phyloP scores from a whole-genome alignment of 2,113 vertebrate genomes.

The Phyllostomus discolor region DNA sequence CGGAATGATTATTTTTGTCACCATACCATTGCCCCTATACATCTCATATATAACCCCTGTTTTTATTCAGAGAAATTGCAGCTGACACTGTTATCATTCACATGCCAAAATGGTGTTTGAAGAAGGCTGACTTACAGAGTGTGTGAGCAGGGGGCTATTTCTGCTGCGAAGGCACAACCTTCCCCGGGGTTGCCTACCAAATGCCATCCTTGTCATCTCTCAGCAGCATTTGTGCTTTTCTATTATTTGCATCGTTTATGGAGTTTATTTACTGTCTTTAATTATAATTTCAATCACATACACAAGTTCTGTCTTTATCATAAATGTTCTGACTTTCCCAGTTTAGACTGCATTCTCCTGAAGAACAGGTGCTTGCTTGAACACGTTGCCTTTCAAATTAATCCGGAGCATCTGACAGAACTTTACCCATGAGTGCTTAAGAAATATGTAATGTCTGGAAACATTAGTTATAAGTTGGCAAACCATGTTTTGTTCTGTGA shows the following conservation, averaged over 20 bases:
- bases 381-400: constrained; percentile 10
- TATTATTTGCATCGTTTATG: background rate
- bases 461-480: background rate
- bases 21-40: background rate
- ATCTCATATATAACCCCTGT: background rate
- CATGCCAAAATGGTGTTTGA: background rate
- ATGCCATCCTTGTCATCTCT: background rate
- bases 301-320: background rate
- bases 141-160: background rate
- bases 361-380: background rate
- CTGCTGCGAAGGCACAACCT: background rate
- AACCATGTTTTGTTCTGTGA: background rate
- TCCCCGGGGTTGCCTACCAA: background rate
- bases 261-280: background rate
- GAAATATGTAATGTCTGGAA: constrained; percentile 14
- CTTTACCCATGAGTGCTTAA: background rate
- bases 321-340: background rate
- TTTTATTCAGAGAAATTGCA: background rate
- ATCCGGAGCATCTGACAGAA: background rate
- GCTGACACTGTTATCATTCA: background rate
- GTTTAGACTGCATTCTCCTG: background rate
- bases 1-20: background rate
- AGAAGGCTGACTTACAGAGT: background rate
- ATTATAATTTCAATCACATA: background rate
- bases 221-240: background rate